A percentile compares a stretch with the other conserved stretches of the same genome.
Evolutionary conservation across 2,113 vertebrate species (phyloP).

Genomic region (Lipophrys pholis): DNA sequence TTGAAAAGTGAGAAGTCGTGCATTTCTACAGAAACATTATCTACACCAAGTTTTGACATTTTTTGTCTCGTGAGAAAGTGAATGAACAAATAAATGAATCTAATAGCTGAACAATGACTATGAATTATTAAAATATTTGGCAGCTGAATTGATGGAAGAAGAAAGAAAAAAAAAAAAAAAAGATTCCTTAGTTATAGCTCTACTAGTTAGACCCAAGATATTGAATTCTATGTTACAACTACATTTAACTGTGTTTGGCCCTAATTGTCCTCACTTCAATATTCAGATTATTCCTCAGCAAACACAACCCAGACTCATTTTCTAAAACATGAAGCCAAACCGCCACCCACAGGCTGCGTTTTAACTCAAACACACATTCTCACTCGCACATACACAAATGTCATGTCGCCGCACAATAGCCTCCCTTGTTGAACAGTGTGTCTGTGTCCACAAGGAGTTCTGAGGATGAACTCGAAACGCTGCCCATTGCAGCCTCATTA

Average conservation of each 20-base stretch:
- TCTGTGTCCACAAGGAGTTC: constrained; percentile 49
- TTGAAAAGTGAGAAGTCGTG: background rate
- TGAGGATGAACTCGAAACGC: constrained; percentile 26
- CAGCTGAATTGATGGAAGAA: background rate
- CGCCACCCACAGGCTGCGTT: constrained; percentile 40
- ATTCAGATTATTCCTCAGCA: background rate
- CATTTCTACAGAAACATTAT: too few relatives aligned
- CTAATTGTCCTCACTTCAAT: too few relatives aligned
- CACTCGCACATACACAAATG: constrained; percentile 39
- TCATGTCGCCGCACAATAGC: constrained; percentile 62
- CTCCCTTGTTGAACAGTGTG: constrained; percentile 59
- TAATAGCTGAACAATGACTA: background rate
- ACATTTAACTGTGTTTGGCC: too few relatives aligned
- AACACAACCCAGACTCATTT: constrained; percentile 12
- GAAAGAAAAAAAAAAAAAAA: background rate
- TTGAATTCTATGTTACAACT: too few relatives aligned
- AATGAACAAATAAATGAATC: background rate
- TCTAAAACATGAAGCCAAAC: constrained; percentile 46
- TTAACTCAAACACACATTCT: constrained; percentile 17
- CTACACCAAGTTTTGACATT: background rate
- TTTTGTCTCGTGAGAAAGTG: background rate
- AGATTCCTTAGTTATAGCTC: background rate
- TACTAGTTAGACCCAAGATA: too few relatives aligned
- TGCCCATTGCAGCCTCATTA: constrained; percentile 73
- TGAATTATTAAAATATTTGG: background rate